These are phyloP conservation scores for Musca vetustissima DNA, from an alignment of 1,140 invertebrate species.

Conservation along the genomic window DNA sequence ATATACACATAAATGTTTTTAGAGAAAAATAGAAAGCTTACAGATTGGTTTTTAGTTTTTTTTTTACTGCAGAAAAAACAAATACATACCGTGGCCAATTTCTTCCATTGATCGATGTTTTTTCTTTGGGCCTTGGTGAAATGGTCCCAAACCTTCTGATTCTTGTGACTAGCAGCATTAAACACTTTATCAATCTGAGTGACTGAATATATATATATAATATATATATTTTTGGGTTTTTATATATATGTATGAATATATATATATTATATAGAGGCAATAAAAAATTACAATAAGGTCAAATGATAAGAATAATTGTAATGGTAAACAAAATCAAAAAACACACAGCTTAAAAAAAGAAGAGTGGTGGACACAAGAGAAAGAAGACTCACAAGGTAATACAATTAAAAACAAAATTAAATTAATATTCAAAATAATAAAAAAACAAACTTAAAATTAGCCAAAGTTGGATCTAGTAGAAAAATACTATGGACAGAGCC, in stretches of 20 bases:
- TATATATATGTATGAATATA: constrained; percentile 11
- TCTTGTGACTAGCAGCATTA: constrained; percentile 87
- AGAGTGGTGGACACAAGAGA: no score
- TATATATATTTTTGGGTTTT: constrained; percentile 9
- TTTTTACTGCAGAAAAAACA: constrained; percentile 15
- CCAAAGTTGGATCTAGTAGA: background rate
- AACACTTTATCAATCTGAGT: constrained; percentile 97
- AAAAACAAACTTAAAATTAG: constrained; percentile 2
- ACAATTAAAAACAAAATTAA: background rate
- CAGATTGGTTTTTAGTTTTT: background rate
- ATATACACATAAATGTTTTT: no score
- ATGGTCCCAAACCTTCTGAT: constrained; percentile 92
- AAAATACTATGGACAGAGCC: background rate
- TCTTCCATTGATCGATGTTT: constrained; percentile 97
- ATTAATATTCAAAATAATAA: no score
- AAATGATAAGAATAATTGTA: constrained; percentile 36
- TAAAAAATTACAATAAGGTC: constrained; percentile 26
- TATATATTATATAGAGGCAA: background rate
- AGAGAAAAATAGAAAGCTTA: constrained; percentile 11
- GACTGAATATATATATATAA: constrained; percentile 67
- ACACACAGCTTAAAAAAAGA: no score
- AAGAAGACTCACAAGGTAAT: background rate
- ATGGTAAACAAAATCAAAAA: constrained; percentile 16
- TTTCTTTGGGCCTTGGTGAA: constrained; percentile 98
- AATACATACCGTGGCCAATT: constrained; percentile 91